Base-by-base conservation (phyloP, 1,140 invertebrate species). In the Drosophila teissieri region DNA sequence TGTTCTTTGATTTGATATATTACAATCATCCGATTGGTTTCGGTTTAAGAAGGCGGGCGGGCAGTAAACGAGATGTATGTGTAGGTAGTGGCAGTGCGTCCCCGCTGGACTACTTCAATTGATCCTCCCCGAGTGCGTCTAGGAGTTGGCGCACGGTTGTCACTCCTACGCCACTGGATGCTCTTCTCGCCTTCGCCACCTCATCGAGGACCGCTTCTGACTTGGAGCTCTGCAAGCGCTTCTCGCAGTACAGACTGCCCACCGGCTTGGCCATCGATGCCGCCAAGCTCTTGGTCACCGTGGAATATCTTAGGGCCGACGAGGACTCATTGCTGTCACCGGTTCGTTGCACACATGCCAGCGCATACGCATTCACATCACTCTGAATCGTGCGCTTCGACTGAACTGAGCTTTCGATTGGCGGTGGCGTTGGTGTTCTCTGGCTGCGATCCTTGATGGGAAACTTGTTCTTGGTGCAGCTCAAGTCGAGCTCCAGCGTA, bases 381-480 rank as follows among this genome's bases (percentile, higher is more conserved):
- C 60, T 57, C 24, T 19, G 40, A 0, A 49, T 53, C 14, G 72
- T 45, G 14, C 42, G 24, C 7, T 42, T 34, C 46, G 44, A 4
- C 49, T 19, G 12, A 14, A 45, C 22, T 10, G 42, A 36, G 11
- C 56, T 24, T 14, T 44, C 31, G 31, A 31, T 31, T 55, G 22
- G n/a, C 19, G 4, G 60, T 45, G 74, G 36, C 36, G 37, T 22
- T 19, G 14, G 48, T n/a, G n/a, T 49, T 49, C 49, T 55, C 44
- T 64, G 80, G 44, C 63, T 83, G 49, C 92, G 90, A 74, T 92
- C 80, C 24, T 76, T 92, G 12, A 92, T 92, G n/a, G 92, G 92
- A 77, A 92, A 92, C 69, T 92, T 92, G 56, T 92, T 92, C 24
- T 88, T 91, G 15, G 91, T 92, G 70, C 92, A 92, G 56, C 91